phyloP scores from a whole-genome alignment of 2,888 invertebrate species.

The Argyresthia goedartella region DNA sequence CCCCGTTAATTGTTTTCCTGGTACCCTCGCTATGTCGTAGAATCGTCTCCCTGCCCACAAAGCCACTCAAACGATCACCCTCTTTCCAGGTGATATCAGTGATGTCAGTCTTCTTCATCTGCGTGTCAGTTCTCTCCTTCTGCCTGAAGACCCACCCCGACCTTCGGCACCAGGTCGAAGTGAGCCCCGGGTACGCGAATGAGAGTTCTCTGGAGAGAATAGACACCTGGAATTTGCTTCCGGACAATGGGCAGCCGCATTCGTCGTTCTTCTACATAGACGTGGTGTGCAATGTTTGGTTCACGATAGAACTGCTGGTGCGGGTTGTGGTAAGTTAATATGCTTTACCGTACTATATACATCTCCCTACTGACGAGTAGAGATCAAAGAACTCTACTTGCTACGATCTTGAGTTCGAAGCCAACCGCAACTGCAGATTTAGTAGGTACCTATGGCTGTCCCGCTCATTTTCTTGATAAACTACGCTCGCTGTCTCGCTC shows the following conservation, averaged over 20 bases:
- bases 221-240: slow-evolving; percentile 43
- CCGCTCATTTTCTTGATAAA: too few species aligned
- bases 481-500: too few species aligned
- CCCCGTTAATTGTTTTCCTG: too few species aligned
- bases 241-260: slow-evolving; percentile 73
- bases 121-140: slow-evolving; percentile 95
- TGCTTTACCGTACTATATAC: neutral
- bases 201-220: slow-evolving; percentile 16
- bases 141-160: slow-evolving; percentile 96
- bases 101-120: slow-evolving; percentile 95
- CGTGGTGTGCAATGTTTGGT: slow-evolving; percentile 95
- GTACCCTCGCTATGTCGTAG: too few species aligned
- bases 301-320: slow-evolving; percentile 91
- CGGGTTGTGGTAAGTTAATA: slow-evolving; percentile 82
- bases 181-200: slow-evolving; percentile 10
- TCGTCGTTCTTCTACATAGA: slow-evolving; percentile 92
- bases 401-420: too few species aligned
- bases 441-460: too few species aligned
- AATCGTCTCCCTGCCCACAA: too few species aligned
- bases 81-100: slow-evolving; percentile 86
- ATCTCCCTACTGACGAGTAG: too few species aligned
- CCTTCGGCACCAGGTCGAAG: slow-evolving; percentile 20
- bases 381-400: too few species aligned
- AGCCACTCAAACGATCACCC: neutral
- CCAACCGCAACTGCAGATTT: too few species aligned